Base-by-base conservation (phyloP, 1,140 invertebrate species). In the Mylabris phalerata region DNA sequence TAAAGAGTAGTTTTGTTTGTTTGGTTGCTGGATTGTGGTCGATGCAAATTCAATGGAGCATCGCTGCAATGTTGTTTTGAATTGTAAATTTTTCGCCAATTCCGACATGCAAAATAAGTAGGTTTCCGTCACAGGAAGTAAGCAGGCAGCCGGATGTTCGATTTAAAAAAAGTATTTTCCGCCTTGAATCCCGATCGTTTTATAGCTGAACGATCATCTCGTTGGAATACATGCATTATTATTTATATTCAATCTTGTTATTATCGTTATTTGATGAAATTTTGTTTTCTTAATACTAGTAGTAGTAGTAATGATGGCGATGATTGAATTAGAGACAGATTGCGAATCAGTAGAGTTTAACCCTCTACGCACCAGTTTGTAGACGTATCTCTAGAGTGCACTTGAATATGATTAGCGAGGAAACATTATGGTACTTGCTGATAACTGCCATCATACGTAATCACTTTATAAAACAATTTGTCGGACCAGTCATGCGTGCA, bases 391-490 rank as follows among this genome's bases (percentile, higher is more conserved):
- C 52, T 50, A 39, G 51, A 60, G 65, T 68, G 66, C 65, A 63
- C 63, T 68, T 67, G 63, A 72, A 68, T 68, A 64, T 67, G 62
- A 70, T 69, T 69, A 68, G 52, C 48, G 47, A 59, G 62, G 57
- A 57, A 60, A 70, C 68, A 68, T 69, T 69, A 69, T 65, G 68
- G 63, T 59, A 61, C 52, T 60, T 60, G 61, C 65, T 67, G 70
- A 73, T 73, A 69, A 67, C 70, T 67, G 69, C 69, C 61, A 68
- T 69, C 61, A 65, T 61, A 65, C 70, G 63, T 74, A 74, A 74
- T 74, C 72, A 72, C 63, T 73, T 74, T 74, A 74, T 71, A 71
- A 74, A 74, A 74, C 72, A 74, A 74, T 74, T 74, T 74, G 72
- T 74, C 70, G 57, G 64, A 51, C 55, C 71, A 68, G 69, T 71